Conservation (phyloP, 2,113 vertebrate species). For the Sorex araneus region DNA sequence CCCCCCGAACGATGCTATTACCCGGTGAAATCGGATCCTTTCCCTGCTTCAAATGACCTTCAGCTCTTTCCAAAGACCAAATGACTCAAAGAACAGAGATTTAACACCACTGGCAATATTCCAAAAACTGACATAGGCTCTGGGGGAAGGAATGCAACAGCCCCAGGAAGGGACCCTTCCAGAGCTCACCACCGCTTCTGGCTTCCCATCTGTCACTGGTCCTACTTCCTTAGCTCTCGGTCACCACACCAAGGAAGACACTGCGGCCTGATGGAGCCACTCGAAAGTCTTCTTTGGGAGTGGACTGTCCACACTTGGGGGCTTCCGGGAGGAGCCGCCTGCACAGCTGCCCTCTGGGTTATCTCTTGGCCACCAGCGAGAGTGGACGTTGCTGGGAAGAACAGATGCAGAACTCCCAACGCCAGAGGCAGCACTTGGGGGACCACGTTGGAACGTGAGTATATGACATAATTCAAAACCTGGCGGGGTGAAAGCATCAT, state of each 20-base stretch:
- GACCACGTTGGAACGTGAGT: no score
- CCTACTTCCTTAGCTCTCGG: neutral
- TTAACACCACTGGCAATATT: neutral
- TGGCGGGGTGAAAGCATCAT: neutral
- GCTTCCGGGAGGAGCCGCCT: no score
- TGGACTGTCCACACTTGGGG: no score
- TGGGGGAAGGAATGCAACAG: neutral
- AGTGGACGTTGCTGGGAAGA: neutral
- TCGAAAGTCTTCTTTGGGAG: no score
- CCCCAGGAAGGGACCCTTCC: neutral
- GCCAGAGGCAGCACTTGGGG: neutral
- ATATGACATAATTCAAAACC: neutral
- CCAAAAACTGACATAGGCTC: neutral
- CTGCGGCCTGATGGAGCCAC: neutral
- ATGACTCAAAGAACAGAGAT: neutral
- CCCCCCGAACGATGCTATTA: constrained; percentile 34
- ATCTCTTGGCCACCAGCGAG: neutral
- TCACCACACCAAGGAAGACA: neutral
- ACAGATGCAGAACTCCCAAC: neutral
- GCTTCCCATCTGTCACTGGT: neutral
- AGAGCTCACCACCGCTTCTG: neutral
- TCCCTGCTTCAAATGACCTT: constrained; percentile 7
- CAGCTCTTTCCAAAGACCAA: neutral
- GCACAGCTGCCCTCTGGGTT: no score
- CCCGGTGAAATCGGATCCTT: neutral